Base-by-base conservation (phyloP, 37 sponge, comb jelly and placozoan genomes). In the Agelas oroides region DNA sequence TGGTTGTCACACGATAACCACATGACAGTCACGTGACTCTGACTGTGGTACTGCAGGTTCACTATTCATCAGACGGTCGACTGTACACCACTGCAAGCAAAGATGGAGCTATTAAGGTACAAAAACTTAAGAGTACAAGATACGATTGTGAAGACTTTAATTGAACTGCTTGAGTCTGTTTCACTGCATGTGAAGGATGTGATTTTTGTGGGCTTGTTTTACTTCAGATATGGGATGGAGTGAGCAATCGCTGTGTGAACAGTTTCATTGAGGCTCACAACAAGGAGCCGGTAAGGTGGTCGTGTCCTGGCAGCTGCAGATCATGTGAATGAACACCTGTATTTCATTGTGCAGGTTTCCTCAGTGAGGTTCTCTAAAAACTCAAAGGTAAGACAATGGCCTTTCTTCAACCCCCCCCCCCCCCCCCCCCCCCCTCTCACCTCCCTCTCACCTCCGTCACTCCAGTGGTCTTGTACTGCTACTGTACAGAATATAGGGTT, bases 221-320 rank as follows among this genome's bases (percentile, higher is more conserved):
- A 8, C 23, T 77, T 24, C 56, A 94, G 95, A 53, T 97, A 21
- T 98, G 99, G 99, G 99, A 98, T 87, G 97, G 97, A 35, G 92
- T 98, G 59, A 95, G 97, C 70, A 92, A 92, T 72, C 75, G 99
- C 20, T 98, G 99, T 70, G 80, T 94, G 30, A 88, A 87, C 54
- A 92, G 92, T 0, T 98, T 92, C 41, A 73, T 82, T 19, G 77
- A 81, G 19, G 95, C 99, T 54, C 99, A 98, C 84, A 86, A 76
- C 23, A 87, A 88, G 76, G 88, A 88, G 14, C 86, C 87, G 30
- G 99, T 98, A n/a, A 46, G 46, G 8, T 46, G 46, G 8, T 12
- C 46, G 46, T 46, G 46, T 12, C 46, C 8, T 12, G 8, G 46
- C 46, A 12, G 46, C 8, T 46, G 8, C 3, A 8, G 46, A 46